phyloP scores from a whole-genome alignment of 1,140 invertebrate genomes.

The Sitophilus oryzae region DNA sequence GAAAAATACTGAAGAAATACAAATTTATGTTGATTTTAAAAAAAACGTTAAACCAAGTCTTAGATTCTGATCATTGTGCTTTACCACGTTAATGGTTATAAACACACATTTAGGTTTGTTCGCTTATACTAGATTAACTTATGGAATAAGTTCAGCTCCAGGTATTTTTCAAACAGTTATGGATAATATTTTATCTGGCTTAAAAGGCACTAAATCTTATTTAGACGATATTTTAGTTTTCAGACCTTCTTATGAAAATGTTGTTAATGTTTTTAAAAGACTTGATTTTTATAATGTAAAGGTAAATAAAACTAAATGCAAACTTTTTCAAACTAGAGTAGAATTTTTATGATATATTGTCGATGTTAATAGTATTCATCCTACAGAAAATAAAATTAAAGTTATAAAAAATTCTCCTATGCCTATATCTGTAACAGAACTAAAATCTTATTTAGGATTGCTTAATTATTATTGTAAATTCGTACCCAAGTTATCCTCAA shows the following conservation, averaged over 20 bases:
- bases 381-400: conserved; percentile 40
- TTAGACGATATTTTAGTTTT: conserved; percentile 40
- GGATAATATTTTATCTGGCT: conserved; percentile 32
- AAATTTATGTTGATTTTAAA: conserved; percentile 49
- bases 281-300: conserved; percentile 27
- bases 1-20: conserved; percentile 37
- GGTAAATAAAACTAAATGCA: conserved; percentile 34
- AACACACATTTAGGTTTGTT: conserved; percentile 42
- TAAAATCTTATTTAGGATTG: conserved; percentile 43
- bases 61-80: conserved; percentile 38
- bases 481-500: conserved; percentile 39
- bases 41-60: conserved; percentile 39
- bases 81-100: conserved; percentile 33
- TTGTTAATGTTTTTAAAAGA: conserved; percentile 15
- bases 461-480: conserved; percentile 43
- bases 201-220: conserved; percentile 32
- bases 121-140: conserved; percentile 36
- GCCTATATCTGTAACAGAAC: conserved; percentile 37
- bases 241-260: conserved; percentile 27
- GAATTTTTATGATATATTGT: conserved; percentile 43
- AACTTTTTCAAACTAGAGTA: conserved; percentile 31
- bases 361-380: conserved; percentile 35
- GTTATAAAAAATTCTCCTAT: conserved; percentile 33
- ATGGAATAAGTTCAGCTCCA: conserved; percentile 36
- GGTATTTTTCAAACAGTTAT: conserved; percentile 38